Evolutionary conservation across 2,888 invertebrate genomes (phyloP).

Genomic region (Torymus texanus): DNA sequence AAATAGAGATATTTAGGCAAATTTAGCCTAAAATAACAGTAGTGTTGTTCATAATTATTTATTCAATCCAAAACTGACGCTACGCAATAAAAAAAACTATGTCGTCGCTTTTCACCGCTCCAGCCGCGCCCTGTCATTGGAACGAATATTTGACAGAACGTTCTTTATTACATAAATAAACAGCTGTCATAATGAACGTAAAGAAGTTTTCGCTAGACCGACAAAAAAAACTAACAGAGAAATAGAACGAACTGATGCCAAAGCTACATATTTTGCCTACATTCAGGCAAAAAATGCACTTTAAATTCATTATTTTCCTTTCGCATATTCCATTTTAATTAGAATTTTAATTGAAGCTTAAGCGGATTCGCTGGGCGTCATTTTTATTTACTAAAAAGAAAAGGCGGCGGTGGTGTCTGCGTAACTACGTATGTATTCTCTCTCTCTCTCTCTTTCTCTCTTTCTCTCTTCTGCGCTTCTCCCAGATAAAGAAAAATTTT

Average conservation of each 20-base stretch:
- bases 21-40: too few species aligned
- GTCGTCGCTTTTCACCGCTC: too few species aligned
- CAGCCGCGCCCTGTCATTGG: too few species aligned
- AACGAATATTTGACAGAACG: too few species aligned
- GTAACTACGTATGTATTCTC: too few species aligned
- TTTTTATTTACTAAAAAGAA: conserved; percentile 16
- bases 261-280: conserved; percentile 25
- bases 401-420: not conserved
- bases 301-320: conserved; percentile 30
- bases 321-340: conserved; percentile 40
- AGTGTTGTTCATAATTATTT: too few species aligned
- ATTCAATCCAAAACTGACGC: too few species aligned
- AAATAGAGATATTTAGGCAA: too few species aligned
- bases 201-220: not conserved
- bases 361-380: not conserved
- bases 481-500: conserved; percentile 25
- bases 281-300: not conserved
- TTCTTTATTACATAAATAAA: too few species aligned
- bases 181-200: not conserved
- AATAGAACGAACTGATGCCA: not conserved
- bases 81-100: too few species aligned
- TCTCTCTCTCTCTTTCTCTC: too few species aligned
- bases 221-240: not conserved
- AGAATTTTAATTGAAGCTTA: conserved; percentile 50
- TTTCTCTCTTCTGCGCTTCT: too few species aligned